Percentiles rank a stretch among this genome's conserved stretches.
Evolutionary conservation across 1,140 invertebrate species (phyloP).

Genomic region (Paramacrobiotus metropolitanus): DNA sequence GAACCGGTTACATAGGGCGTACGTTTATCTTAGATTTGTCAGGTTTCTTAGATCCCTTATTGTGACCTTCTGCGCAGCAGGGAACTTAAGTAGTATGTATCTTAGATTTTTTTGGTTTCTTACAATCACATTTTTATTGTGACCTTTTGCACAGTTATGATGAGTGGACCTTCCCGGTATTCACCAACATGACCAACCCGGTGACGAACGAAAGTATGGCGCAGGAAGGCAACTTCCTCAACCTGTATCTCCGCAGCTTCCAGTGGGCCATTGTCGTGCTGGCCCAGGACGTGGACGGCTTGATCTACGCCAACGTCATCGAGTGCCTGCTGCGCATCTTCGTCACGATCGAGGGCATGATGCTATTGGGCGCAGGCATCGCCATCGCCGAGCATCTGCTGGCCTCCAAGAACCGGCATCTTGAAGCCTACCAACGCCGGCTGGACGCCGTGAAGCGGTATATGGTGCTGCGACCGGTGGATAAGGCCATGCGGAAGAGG

Average conservation of each 20-base stretch:
- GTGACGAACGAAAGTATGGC: background rate
- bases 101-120: no score
- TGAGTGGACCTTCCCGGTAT: background rate
- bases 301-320: background rate
- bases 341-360: background rate
- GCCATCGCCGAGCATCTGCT: conserved; percentile 1
- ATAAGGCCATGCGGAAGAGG: background rate
- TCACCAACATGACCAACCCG: background rate
- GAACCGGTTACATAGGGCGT: no score
- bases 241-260: background rate
- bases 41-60: no score
- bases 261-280: background rate
- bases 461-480: background rate
- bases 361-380: background rate
- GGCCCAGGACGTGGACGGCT: background rate
- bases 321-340: background rate
- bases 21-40: no score
- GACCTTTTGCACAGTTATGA: no score
- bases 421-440: background rate
- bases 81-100: no score
- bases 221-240: conserved; percentile 3
- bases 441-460: conserved; percentile 4
- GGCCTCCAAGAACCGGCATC: background rate
- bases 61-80: no score
- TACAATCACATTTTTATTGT: no score